A percentile compares a stretch with the other conserved stretches of the same genome.
Evolutionary conservation across 2,888 invertebrate genomes (phyloP).

Genomic region (Xestia rhomboidea): DNA sequence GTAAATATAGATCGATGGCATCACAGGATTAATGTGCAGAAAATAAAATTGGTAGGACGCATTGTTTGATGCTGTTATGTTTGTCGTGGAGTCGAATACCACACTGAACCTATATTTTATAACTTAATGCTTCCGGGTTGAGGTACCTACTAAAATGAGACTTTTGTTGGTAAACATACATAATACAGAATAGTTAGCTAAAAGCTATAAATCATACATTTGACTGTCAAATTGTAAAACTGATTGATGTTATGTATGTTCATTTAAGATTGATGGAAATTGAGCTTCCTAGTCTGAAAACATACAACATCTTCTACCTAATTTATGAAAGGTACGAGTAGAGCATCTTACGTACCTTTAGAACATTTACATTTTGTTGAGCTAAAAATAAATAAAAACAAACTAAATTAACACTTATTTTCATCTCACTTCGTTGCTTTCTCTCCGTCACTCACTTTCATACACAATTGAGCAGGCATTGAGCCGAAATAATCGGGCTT

Average conservation of each 20-base stretch:
- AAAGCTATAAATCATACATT: background rate
- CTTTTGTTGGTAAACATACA: background rate
- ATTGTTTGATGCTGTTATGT: background rate
- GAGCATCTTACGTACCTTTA: background rate
- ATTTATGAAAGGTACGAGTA: background rate
- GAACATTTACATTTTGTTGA: background rate
- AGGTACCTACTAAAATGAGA: background rate
- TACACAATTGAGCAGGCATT: background rate
- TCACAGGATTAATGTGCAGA: slow-evolving; percentile 11
- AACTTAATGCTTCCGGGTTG: background rate
- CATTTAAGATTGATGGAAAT: background rate
- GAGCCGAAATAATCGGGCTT: slow-evolving; percentile 16
- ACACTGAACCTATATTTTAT: background rate
- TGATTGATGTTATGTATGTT: background rate
- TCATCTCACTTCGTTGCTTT: background rate
- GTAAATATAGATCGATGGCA: slow-evolving; percentile 49
- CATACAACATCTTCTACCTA: background rate
- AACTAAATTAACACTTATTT: background rate
- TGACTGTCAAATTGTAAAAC: background rate
- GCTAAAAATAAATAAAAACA: background rate
- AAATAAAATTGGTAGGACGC: slow-evolving; percentile 1
- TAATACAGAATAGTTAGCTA: background rate
- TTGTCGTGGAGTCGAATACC: background rate
- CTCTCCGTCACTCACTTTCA: background rate
- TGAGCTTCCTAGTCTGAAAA: background rate